Evolutionary conservation across 2,888 invertebrate genomes (phyloP), one percentile per base, ranked within the genome.

Genomic region (Apodemia duryi): DNA sequence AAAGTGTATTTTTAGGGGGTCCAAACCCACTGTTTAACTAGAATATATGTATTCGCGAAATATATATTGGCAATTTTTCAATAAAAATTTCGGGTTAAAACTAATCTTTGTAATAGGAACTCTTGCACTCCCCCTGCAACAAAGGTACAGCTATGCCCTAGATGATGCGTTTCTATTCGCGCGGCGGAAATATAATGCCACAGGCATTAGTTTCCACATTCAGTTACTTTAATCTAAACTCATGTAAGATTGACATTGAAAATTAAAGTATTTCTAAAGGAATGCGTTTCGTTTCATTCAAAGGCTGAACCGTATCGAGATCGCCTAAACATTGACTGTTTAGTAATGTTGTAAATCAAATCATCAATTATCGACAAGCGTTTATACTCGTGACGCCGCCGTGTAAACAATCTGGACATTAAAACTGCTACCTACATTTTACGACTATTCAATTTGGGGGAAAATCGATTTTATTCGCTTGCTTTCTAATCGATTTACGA

Each of bases 391-490:
- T 83, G 85, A 90, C 87, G 90, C 91, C 91, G 87, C 90, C 86
- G 77, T 86, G 91, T 91, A 91, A 91, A 91, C 91, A 91, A 87
- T 86, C 74, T 81, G 81, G 78, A 85, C 88, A 84, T 86, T 88
- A 89, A 91, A 90, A 86, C 85, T 81, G 84, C 88, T 87, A 86
- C 86, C 86, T 86, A 85, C 81, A 78, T 86, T 91, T 91, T 83
- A 91, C 85, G 89, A 83, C 81, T 85, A 82, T 88, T 85, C 83
- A 85, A 90, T 91, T 90, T 88, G 87, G 87, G 86, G 91, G 89
- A 91, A 91, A 90, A 91, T 91, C 91, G 90, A 89, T 91, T 91
- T 91, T 91, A 91, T 91, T 91, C 89, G 91, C 91, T 84, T 77
- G 83, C 74, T 81, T 86, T 88, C 81, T 80, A 84, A 88, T 89